A percentile compares a stretch with the other conserved stretches of the same genome.
Conservation (phyloP, 2,797 vertebrate species). For the Sebastes kiyomatsui region DNA sequence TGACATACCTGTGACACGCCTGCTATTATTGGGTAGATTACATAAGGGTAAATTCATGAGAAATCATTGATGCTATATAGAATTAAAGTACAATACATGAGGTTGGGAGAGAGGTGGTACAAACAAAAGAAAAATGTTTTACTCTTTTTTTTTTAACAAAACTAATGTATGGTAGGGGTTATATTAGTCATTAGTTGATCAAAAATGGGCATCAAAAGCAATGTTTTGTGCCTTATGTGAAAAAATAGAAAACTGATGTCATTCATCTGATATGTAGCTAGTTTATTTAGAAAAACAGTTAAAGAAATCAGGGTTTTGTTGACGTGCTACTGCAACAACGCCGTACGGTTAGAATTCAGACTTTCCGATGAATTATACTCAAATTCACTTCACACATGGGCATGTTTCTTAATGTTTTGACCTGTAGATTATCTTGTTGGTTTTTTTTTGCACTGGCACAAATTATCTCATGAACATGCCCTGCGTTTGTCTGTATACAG, state of each 20-base stretch:
- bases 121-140: neutral
- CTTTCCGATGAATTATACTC: neutral
- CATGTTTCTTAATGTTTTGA: neutral
- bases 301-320: neutral
- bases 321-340: neutral
- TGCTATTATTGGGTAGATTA: neutral
- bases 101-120: neutral
- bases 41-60: neutral
- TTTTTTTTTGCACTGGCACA: neutral
- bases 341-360: neutral
- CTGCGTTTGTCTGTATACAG: neutral
- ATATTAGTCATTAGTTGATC: neutral
- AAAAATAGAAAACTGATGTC: neutral
- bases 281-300: constrained; percentile 1
- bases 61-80: neutral
- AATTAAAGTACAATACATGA: neutral
- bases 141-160: neutral
- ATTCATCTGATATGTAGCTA: neutral
- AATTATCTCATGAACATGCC: neutral
- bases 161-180: neutral
- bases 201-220: neutral
- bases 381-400: neutral
- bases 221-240: neutral
- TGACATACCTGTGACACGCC: neutral
- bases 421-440: neutral